Percentiles rank a stretch among this genome's conserved stretches.
Evolutionary conservation across 2,113 vertebrate species (phyloP).

Genomic region (Dipodomys ordii): DNA sequence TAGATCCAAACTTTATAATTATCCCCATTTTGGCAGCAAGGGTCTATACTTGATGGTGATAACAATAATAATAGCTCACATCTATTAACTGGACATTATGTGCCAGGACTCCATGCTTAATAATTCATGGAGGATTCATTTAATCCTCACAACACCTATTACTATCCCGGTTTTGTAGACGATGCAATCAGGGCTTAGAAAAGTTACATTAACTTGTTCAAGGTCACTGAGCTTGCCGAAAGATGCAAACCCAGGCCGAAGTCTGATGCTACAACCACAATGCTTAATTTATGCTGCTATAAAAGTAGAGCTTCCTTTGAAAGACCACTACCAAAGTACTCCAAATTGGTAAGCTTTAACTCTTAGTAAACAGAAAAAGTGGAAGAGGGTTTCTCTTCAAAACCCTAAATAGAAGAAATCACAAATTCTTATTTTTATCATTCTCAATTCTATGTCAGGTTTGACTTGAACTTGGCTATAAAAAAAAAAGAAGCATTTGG

Average conservation of each 20-base stretch:
- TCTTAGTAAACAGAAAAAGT: conserved; percentile 31
- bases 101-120: conserved; percentile 42
- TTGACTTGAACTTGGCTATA: conserved; percentile 47
- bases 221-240: conserved; percentile 55
- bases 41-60: conserved; percentile 48
- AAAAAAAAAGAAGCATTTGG: conserved; percentile 19
- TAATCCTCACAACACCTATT: neutral
- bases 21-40: conserved; percentile 37
- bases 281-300: conserved; percentile 12
- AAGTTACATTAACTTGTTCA: conserved; percentile 55
- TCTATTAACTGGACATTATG: conserved; percentile 21
- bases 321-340: neutral
- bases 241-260: conserved; percentile 21
- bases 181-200: conserved; percentile 2
- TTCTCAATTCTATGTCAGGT: neutral
- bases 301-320: conserved; percentile 43
- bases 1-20: conserved; percentile 49
- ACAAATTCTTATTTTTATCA: conserved; percentile 48
- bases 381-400: neutral
- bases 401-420: conserved; percentile 60
- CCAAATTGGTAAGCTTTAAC: neutral
- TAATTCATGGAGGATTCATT: conserved; percentile 35
- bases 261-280: neutral
- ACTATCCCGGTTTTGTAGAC: conserved; percentile 28
- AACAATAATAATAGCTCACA: neutral